Conservation (phyloP, 2,888 invertebrate species). For the Brachyptera risi region DNA sequence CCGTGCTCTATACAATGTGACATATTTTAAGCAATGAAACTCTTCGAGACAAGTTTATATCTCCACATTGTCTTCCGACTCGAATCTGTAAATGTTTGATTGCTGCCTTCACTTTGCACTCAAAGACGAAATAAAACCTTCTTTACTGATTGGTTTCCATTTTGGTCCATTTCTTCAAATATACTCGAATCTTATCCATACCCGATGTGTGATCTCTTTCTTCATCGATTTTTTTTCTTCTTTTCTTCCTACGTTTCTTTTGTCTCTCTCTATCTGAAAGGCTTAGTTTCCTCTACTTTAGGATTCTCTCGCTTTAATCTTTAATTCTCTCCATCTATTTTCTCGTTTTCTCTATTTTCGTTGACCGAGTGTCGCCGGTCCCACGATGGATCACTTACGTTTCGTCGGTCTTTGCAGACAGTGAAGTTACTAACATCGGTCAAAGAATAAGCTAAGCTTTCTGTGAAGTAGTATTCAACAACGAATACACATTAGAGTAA, state of each 20-base stretch:
- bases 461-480: too few relatives aligned
- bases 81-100: too few relatives aligned
- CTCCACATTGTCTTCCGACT: too few relatives aligned
- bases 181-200: neutral
- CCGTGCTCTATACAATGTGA: too few relatives aligned
- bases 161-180: slow-evolving; percentile 7
- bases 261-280: neutral
- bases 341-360: neutral
- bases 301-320: slow-evolving; percentile 8
- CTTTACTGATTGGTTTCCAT: slow-evolving; percentile 1
- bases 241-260: neutral
- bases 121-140: slow-evolving; percentile 9
- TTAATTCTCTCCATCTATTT: slow-evolving; percentile 14
- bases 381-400: slow-evolving; percentile 6
- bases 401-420: neutral
- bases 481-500: too few relatives aligned
- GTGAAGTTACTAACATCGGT: too few relatives aligned
- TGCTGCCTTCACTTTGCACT: slow-evolving; percentile 14
- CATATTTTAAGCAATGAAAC: too few relatives aligned
- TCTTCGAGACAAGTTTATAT: too few relatives aligned
- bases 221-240: neutral
- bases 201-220: too few relatives aligned
- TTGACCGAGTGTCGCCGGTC: neutral
- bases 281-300: neutral
- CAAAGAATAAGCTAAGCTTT: too few relatives aligned